A percentile compares a stretch with the other conserved stretches of the same genome.
phyloP scores from a whole-genome alignment of 2,888 invertebrate species.

The Parochlus steinenii region DNA sequence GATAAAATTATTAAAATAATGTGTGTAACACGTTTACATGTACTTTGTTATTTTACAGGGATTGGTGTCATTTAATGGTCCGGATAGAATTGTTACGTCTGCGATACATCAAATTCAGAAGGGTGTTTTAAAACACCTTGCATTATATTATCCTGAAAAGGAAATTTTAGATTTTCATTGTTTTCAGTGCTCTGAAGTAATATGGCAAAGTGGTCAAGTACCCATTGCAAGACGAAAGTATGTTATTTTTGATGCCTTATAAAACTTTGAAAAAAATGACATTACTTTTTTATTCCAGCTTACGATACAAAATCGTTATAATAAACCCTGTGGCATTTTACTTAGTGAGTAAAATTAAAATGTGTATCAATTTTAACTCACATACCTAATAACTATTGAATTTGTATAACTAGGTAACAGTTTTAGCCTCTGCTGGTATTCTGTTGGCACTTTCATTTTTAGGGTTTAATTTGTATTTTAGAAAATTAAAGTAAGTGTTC shows the following conservation, averaged over 20 bases:
- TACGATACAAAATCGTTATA: too few species aligned
- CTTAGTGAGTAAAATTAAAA: too few species aligned
- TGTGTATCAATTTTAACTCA: too few species aligned
- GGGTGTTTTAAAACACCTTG: slow-evolving; percentile 53
- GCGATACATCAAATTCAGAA: slow-evolving; percentile 79
- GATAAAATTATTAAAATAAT: slow-evolving; percentile 27
- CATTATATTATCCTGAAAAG: slow-evolving; percentile 47
- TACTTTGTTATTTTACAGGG: slow-evolving; percentile 42
- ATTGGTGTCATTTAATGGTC: slow-evolving; percentile 74
- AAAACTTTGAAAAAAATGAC: slow-evolving; percentile 63
- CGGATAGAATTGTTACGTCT: slow-evolving; percentile 74
- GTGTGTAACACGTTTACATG: neutral
- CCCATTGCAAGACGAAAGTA: slow-evolving; percentile 65
- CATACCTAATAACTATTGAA: too few species aligned
- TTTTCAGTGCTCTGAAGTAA: slow-evolving; percentile 44
- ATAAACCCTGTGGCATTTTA: too few species aligned
- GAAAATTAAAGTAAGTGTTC: slow-evolving; percentile 53
- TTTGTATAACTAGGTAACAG: too few species aligned
- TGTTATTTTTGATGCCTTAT: slow-evolving; percentile 54
- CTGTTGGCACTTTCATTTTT: slow-evolving; percentile 57
- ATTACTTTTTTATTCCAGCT: too few species aligned
- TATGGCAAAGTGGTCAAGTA: slow-evolving; percentile 61
- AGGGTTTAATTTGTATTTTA: slow-evolving; percentile 67
- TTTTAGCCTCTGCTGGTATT: slow-evolving; percentile 58
- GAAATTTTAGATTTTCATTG: slow-evolving; percentile 50